Percentiles rank a stretch among this genome's conserved stretches.
Evolutionary conservation across 1,140 invertebrate genomes (phyloP).

Genomic region (Planococcus citri): DNA sequence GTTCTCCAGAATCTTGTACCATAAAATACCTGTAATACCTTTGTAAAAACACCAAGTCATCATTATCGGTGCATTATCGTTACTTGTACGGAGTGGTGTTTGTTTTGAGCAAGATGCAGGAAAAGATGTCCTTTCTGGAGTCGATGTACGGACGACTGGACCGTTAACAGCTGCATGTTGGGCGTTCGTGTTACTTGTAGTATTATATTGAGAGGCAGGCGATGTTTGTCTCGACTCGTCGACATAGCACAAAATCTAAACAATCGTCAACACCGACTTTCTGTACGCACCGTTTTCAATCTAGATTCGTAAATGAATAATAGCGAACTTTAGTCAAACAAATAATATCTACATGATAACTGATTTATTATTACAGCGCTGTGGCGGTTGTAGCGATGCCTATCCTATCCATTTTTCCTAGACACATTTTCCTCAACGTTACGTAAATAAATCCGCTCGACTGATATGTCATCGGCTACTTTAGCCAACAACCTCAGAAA

Average conservation of each 20-base stretch:
- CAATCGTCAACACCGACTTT: neutral
- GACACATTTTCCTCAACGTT: neutral
- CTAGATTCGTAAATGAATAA: constrained; percentile 3
- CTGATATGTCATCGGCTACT: constrained; percentile 6
- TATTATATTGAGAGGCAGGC: neutral
- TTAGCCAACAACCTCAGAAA: neutral
- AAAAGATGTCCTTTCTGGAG: neutral
- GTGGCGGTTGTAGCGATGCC: neutral
- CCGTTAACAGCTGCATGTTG: neutral
- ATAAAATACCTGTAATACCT: too few species aligned
- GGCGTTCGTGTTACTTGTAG: neutral
- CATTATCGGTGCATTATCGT: neutral
- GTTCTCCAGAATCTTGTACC: too few species aligned
- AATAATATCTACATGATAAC: constrained; percentile 8
- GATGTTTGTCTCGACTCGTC: neutral
- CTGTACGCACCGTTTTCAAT: neutral
- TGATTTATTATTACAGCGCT: neutral
- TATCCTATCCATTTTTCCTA: neutral
- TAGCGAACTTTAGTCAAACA: neutral
- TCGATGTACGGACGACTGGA: neutral
- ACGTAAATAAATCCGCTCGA: neutral
- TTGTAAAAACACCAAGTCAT: neutral
- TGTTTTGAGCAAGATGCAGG: neutral
- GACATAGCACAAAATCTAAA: neutral
- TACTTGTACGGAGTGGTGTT: neutral